phyloP scores from a whole-genome alignment of 2,113 vertebrate species.

The Pseudolaguvia tuberculata region DNA sequence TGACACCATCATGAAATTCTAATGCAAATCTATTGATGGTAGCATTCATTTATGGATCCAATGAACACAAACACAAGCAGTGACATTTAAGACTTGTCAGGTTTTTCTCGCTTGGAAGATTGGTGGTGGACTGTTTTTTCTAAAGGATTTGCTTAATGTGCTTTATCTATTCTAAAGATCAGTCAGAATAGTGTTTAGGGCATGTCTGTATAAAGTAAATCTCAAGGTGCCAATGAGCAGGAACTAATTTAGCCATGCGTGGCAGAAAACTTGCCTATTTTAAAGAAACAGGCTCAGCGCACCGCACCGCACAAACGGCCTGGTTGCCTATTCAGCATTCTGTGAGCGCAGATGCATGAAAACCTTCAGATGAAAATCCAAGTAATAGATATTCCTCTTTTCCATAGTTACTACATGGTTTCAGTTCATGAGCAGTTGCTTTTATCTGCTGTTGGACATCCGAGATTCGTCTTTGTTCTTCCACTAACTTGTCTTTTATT shows the following conservation, averaged over 20 bases:
- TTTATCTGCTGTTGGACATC: conserved; percentile 53
- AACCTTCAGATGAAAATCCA: conserved; percentile 57
- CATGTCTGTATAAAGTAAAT: conserved; percentile 1
- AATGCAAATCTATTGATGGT: conserved; percentile 17
- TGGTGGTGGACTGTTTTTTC: conserved; percentile 3
- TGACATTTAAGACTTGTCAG: conserved; percentile 54
- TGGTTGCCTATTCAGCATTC: conserved; percentile 45
- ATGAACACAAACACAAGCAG: conserved; percentile 30
- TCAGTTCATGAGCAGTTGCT: conserved; percentile 43
- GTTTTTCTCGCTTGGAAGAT: conserved; percentile 33
- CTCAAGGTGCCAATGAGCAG: conserved; percentile 12
- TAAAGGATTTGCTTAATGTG: not conserved
- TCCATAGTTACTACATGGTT: conserved; percentile 20
- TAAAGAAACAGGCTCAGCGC: conserved; percentile 33
- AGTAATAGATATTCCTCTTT: conserved; percentile 45
- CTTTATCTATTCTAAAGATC: not conserved
- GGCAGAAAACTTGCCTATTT: not conserved
- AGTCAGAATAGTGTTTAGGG: not conserved
- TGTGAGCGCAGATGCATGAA: conserved; percentile 47
- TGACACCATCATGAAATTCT: not conserved
- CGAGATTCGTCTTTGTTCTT: conserved; percentile 40
- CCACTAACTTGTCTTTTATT: conserved; percentile 1
- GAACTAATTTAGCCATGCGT: conserved; percentile 9
- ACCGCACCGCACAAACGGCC: conserved; percentile 36
- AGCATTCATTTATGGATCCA: conserved; percentile 27